Conservation (phyloP, 2,797 vertebrate genomes). For the Otus scops region DNA sequence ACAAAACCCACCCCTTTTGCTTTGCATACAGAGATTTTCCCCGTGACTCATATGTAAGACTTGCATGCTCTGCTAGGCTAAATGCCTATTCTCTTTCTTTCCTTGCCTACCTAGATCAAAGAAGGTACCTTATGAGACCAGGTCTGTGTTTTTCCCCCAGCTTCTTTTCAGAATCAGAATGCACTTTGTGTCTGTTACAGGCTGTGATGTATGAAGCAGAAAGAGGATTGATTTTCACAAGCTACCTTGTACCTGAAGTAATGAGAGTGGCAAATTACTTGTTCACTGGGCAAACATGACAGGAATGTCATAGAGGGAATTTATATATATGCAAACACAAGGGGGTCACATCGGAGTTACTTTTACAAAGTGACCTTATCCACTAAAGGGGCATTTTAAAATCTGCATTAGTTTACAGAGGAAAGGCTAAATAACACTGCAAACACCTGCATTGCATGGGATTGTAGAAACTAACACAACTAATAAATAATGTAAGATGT, state of each 20-base stretch:
- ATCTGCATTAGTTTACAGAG: conserved; percentile 9
- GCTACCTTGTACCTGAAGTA: conserved; percentile 68
- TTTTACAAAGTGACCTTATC: conserved; percentile 65
- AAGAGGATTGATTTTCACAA: conserved; percentile 73
- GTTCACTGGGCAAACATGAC: conserved; percentile 74
- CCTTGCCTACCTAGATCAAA: conserved; percentile 20
- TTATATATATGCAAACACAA: conserved; percentile 73
- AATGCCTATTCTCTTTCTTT: conserved; percentile 6
- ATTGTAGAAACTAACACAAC: conserved; percentile 13
- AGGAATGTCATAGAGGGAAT: conserved; percentile 67
- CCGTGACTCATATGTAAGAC: neutral
- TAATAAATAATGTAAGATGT: conserved; percentile 71
- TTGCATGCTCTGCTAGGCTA: neutral
- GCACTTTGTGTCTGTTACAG: conserved; percentile 33
- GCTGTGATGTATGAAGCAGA: conserved; percentile 70
- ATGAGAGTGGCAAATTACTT: conserved; percentile 74
- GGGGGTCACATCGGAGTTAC: conserved; percentile 16
- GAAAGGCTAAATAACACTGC: conserved; percentile 20
- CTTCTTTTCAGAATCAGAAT: conserved; percentile 45
- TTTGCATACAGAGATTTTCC: conserved; percentile 1
- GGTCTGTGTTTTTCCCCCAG: neutral
- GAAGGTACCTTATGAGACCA: neutral
- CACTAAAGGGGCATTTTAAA: conserved; percentile 38
- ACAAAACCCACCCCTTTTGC: neutral
- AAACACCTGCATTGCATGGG: neutral